Conservation (phyloP, 1,140 invertebrate genomes). For the Brachionus rubens region DNA sequence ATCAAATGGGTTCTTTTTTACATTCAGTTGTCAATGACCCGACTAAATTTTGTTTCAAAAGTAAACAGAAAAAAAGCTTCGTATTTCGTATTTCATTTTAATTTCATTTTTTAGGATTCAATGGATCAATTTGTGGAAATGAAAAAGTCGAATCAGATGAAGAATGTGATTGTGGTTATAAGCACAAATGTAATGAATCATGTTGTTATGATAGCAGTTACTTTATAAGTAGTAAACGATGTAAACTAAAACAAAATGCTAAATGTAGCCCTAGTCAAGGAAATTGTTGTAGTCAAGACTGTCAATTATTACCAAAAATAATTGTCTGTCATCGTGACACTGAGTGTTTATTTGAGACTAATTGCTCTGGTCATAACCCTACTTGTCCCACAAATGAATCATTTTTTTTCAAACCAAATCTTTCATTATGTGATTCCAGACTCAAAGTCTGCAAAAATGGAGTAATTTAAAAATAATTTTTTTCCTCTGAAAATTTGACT, state of each 20-base stretch:
- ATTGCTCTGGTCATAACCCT: neutral
- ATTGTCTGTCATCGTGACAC: neutral
- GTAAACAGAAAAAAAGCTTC: no score
- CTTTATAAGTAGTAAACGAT: constrained; percentile 51
- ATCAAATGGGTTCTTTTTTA: constrained; percentile 65
- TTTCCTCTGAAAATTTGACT: neutral
- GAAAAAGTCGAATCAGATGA: constrained; percentile 95
- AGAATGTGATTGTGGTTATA: constrained; percentile 97
- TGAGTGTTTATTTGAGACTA: neutral
- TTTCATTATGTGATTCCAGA: neutral
- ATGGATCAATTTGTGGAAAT: constrained; percentile 95
- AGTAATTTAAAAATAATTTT: neutral
- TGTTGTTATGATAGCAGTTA: constrained; percentile 60
- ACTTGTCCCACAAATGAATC: neutral
- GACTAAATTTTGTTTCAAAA: constrained; percentile 49
- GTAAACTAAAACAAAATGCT: constrained; percentile 60
- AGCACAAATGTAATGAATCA: constrained; percentile 74
- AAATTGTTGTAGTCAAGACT: neutral
- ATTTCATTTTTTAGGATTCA: neutral
- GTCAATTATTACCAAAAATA: neutral
- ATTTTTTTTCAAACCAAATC: neutral
- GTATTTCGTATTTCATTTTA: no score
- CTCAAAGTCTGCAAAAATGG: neutral
- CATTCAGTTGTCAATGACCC: constrained; percentile 62
- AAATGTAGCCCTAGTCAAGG: constrained; percentile 13